These are phyloP conservation scores for Malthinus seriepunctatus DNA, from an alignment of 2,888 invertebrate species.

Conservation along the genomic window DNA sequence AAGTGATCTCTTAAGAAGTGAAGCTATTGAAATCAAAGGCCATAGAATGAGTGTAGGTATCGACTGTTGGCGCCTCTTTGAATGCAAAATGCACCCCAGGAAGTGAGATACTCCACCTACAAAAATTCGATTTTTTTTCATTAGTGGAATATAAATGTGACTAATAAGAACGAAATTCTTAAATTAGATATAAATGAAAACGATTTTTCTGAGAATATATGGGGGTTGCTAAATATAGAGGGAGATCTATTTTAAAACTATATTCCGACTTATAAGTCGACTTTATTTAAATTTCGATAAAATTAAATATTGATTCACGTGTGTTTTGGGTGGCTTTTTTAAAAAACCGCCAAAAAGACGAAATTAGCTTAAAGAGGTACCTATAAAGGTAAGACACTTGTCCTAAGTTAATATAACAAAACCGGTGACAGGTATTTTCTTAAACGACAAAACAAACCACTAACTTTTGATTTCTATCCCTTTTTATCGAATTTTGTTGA, in stretches of 20 bases:
- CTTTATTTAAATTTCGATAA: no score
- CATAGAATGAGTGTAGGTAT: slow-evolving; percentile 19
- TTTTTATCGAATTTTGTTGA: not conserved
- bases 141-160: slow-evolving; percentile 1
- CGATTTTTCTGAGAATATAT: not conserved
- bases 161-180: slow-evolving; percentile 13
- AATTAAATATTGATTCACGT: slow-evolving; percentile 24
- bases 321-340: slow-evolving; percentile 16
- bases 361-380: slow-evolving; percentile 33
- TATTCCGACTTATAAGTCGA: not conserved
- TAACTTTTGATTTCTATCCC: not conserved
- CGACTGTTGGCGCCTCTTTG: slow-evolving; percentile 25
- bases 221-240: no score
- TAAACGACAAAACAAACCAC: slow-evolving; percentile 10
- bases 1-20: slow-evolving; percentile 21
- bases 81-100: slow-evolving; percentile 26
- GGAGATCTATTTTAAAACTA: not conserved
- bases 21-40: slow-evolving; percentile 25
- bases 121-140: slow-evolving; percentile 3
- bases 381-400: slow-evolving; percentile 26
- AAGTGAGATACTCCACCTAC: slow-evolving; percentile 19
- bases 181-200: not conserved
- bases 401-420: slow-evolving; percentile 36
- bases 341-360: slow-evolving; percentile 25
- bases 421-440: slow-evolving; percentile 28